phyloP scores from a whole-genome alignment of 2,888 invertebrate species.

The Athripsodes cinereus region DNA sequence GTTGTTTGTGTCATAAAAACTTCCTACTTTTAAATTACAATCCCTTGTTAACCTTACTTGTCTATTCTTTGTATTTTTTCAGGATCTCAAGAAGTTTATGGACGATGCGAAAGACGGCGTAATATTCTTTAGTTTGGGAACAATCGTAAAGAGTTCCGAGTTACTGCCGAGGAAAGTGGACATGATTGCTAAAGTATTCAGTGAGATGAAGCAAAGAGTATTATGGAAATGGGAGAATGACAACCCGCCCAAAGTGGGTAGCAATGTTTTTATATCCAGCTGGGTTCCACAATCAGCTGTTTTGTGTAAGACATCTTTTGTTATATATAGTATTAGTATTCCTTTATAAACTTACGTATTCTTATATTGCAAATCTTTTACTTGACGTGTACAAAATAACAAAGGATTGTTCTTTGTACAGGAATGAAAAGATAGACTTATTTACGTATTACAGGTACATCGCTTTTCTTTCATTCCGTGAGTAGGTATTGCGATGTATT shows the following conservation, averaged over 20 bases:
- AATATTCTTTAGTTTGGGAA: conserved; percentile 35
- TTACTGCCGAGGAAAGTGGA: conserved; percentile 31
- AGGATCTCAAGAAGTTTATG: conserved; percentile 33
- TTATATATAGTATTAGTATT: not conserved
- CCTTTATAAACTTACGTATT: too few species aligned
- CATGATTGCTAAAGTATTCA: conserved; percentile 37
- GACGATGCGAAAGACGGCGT: conserved; percentile 33
- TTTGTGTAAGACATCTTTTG: conserved; percentile 30
- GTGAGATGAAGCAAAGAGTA: conserved; percentile 42
- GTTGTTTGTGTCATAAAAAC: not conserved
- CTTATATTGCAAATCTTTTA: too few species aligned
- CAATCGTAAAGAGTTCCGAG: conserved; percentile 31
- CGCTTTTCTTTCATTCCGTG: too few species aligned
- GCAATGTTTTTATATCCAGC: conserved; percentile 41
- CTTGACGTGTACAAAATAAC: too few species aligned
- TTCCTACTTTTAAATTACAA: not conserved
- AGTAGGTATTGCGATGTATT: too few species aligned
- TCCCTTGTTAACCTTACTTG: not conserved
- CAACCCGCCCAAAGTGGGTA: conserved; percentile 35
- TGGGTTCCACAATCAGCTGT: conserved; percentile 53
- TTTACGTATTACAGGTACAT: too few species aligned
- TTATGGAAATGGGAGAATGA: conserved; percentile 48
- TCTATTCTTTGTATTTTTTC: conserved; percentile 4
- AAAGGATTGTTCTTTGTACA: too few species aligned
- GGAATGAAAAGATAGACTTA: too few species aligned